Conservation (phyloP, 1,140 invertebrate genomes). For the Melanaphis sacchari region DNA sequence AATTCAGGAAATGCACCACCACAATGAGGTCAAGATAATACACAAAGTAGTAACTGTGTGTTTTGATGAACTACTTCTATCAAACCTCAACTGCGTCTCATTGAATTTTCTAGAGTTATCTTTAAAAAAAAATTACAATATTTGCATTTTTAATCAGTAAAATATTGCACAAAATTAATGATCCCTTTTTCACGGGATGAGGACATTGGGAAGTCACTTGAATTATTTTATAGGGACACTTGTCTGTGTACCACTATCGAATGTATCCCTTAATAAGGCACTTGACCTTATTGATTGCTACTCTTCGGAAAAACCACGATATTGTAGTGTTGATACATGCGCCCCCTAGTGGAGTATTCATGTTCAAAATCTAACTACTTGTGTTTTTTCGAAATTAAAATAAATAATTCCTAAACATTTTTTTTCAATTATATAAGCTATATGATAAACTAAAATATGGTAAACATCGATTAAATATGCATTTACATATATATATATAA, state of each 20-base stretch:
- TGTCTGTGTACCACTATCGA: slow-evolving; percentile 33
- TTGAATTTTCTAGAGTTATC: neutral
- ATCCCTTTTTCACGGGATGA: neutral
- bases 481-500: neutral
- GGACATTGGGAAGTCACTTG: slow-evolving; percentile 21
- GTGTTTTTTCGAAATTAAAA: neutral
- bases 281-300: slow-evolving; percentile 44
- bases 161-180: neutral
- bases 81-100: neutral
- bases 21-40: neutral
- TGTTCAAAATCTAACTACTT: neutral
- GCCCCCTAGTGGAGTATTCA: neutral
- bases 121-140: slow-evolving; percentile 25
- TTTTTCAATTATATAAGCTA: neutral
- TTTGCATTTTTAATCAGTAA: neutral
- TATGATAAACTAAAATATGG: neutral
- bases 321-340: neutral
- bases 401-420: neutral
- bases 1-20: neutral
- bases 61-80: neutral
- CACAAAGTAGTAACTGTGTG: neutral
- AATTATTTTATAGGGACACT: slow-evolving; percentile 30
- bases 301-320: slow-evolving; percentile 9
- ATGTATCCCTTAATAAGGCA: slow-evolving; percentile 35
- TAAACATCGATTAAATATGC: neutral